Conservation (phyloP, 2,113 vertebrate species). For the Hemiscyllium ocellatum region DNA sequence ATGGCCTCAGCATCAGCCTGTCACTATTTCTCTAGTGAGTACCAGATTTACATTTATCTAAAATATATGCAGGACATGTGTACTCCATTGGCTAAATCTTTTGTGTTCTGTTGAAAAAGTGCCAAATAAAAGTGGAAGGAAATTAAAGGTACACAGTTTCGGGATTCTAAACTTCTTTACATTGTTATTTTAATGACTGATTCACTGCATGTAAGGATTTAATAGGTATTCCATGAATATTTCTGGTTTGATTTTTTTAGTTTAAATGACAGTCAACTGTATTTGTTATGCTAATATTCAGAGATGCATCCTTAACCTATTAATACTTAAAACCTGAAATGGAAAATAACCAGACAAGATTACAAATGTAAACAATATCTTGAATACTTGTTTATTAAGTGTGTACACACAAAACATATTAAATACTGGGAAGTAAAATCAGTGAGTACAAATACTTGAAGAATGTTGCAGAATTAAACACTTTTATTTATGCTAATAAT, state of each 20-base stretch:
- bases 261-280: slow-evolving; percentile 5
- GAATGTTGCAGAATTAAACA: background rate
- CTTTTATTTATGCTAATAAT: background rate
- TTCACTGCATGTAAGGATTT: background rate
- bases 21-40: background rate
- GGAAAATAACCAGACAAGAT: background rate
- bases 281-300: background rate
- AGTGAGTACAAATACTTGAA: background rate
- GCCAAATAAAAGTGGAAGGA: background rate
- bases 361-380: background rate
- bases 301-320: background rate
- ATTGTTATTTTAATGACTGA: slow-evolving; percentile 4
- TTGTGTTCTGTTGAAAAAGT: background rate
- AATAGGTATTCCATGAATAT: background rate
- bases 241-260: background rate
- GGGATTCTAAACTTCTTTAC: slow-evolving; percentile 21
- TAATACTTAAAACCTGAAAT: background rate
- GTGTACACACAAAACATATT: background rate
- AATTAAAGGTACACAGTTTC: background rate
- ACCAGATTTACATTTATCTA: slow-evolving; percentile 23
- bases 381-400: background rate
- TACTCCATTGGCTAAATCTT: background rate
- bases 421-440: background rate
- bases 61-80: slow-evolving; percentile 2
- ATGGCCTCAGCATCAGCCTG: slow-evolving; percentile 15